phyloP scores from a whole-genome alignment of 2,888 invertebrate genomes.

The Coecobrya sp. region DNA sequence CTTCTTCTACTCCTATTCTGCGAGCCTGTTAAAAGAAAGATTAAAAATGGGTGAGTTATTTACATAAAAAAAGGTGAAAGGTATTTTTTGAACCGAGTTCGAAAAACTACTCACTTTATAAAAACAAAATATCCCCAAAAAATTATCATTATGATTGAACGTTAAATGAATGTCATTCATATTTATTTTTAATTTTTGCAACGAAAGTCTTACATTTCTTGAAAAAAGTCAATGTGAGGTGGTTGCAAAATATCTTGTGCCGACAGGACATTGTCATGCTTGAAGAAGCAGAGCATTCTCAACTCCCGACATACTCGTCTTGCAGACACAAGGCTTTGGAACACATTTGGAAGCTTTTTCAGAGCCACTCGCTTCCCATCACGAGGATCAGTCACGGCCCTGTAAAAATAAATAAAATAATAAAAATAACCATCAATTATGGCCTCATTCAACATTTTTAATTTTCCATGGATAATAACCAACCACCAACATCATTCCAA shows the following conservation, averaged over 20 bases:
- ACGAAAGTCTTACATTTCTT: constrained; percentile 96
- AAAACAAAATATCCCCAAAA: no score
- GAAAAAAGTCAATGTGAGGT: constrained; percentile 99
- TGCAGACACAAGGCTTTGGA: constrained; percentile 99
- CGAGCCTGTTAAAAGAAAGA: constrained; percentile 91
- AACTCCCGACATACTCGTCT: constrained; percentile 99
- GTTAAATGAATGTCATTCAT: no score
- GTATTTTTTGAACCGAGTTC: no score
- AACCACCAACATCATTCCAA: no score
- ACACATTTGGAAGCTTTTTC: constrained; percentile 99
- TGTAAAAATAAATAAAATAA: constrained; percentile 88
- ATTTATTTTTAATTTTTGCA: background rate
- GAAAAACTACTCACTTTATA: no score
- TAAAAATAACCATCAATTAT: background rate
- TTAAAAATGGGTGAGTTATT: constrained; percentile 71
- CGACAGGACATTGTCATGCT: constrained; percentile 99
- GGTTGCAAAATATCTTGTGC: constrained; percentile 99
- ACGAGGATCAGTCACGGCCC: constrained; percentile 99
- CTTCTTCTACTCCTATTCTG: constrained; percentile 97
- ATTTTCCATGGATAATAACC: no score
- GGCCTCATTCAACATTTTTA: background rate
- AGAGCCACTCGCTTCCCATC: constrained; percentile 99
- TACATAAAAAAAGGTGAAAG: constrained; percentile 88
- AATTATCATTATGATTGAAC: no score
- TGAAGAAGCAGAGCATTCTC: constrained; percentile 99